These are phyloP conservation scores for Camelus bactrianus DNA, from an alignment of 2,113 vertebrate species.

Conservation along the genomic window DNA sequence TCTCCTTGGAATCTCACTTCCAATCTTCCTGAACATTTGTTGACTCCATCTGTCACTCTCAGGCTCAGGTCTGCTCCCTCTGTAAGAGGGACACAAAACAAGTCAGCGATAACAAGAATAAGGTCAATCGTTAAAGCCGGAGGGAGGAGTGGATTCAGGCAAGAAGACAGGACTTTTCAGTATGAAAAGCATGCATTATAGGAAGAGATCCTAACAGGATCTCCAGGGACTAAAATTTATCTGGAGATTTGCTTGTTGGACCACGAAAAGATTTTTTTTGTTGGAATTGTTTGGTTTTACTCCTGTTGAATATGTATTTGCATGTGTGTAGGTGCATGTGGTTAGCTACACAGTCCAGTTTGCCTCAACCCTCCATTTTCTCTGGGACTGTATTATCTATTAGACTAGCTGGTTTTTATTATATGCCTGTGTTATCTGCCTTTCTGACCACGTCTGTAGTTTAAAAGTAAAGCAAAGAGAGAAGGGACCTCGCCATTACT, in stretches of 20 bases:
- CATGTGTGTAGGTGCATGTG: background rate
- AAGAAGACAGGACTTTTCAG: background rate
- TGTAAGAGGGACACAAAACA: slow-evolving; percentile 47
- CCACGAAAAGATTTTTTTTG: background rate
- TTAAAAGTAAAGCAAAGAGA: background rate
- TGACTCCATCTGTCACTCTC: slow-evolving; percentile 58
- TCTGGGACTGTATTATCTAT: background rate
- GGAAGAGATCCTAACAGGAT: background rate
- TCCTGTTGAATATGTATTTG: background rate
- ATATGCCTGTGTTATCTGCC: too few relatives aligned
- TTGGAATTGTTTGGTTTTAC: background rate
- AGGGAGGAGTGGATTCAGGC: background rate
- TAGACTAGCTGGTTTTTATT: background rate
- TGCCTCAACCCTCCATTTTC: background rate
- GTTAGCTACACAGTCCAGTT: background rate
- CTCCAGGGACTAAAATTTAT: background rate
- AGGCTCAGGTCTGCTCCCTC: slow-evolving; percentile 73
- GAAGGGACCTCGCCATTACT: background rate
- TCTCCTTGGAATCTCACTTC: slow-evolving; percentile 74
- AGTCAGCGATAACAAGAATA: background rate
- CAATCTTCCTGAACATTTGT: slow-evolving; percentile 72
- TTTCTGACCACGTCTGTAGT: background rate
- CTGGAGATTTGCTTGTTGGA: background rate
- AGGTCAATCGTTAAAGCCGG: background rate
- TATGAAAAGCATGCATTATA: background rate